These are phyloP conservation scores for Prinia subflava DNA, from an alignment of 2,113 vertebrate species.

Conservation along the genomic window DNA sequence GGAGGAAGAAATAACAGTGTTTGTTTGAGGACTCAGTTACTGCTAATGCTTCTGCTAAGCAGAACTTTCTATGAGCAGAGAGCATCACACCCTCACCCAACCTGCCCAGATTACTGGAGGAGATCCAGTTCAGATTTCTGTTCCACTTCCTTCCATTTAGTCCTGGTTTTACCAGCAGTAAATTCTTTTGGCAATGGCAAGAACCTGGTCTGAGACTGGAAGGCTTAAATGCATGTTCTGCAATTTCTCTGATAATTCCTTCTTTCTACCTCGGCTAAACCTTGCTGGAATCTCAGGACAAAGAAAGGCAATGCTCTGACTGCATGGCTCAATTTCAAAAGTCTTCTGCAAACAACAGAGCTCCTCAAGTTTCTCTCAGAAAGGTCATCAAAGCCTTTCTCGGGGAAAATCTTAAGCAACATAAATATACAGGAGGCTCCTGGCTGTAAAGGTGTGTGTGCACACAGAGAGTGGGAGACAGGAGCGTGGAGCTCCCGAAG, in stretches of 20 bases:
- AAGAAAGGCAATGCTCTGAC: neutral
- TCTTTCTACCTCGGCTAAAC: neutral
- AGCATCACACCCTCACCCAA: rapidly evolving
- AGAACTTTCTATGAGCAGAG: neutral
- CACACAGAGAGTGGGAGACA: neutral
- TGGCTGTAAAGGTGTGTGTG: neutral
- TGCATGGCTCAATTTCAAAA: conserved; percentile 1
- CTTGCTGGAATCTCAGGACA: neutral
- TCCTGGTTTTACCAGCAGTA: neutral
- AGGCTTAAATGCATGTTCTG: neutral
- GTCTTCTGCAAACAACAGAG: conserved; percentile 32
- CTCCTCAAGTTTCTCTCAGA: neutral
- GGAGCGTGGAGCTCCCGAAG: neutral
- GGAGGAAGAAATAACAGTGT: neutral
- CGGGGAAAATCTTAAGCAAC: neutral
- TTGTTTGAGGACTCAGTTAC: neutral
- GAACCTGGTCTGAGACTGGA: neutral
- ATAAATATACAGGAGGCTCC: neutral
- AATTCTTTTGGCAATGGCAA: neutral
- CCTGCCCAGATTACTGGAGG: neutral
- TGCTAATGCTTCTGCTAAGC: neutral
- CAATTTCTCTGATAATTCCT: neutral
- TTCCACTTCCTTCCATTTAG: neutral
- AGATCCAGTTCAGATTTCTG: neutral
- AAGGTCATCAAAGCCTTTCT: conserved; percentile 27